Percentiles rank a stretch among this genome's conserved stretches.
Conservation (phyloP, 2,113 vertebrate genomes). For the Mus pahari region DNA sequence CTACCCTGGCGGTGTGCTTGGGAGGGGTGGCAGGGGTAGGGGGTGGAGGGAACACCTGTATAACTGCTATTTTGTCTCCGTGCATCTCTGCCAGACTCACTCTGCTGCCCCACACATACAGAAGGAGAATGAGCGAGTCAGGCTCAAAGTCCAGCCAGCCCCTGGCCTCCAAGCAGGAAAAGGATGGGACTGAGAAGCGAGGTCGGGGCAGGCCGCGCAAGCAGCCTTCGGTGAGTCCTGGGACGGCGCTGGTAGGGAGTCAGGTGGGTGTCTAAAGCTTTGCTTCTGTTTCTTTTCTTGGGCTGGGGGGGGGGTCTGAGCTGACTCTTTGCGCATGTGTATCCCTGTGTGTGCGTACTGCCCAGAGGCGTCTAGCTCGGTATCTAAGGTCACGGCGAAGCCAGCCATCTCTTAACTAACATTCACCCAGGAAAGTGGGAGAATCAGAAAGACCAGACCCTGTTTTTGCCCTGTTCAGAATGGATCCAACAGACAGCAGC, state of each 20-base stretch:
- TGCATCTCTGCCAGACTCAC: constrained; percentile 16
- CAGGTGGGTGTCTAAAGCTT: constrained; percentile 65
- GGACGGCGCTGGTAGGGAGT: constrained; percentile 65
- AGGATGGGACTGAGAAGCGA: constrained; percentile 95
- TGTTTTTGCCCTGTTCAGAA: neutral
- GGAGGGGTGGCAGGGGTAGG: neutral
- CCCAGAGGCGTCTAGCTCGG: neutral
- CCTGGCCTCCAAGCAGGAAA: constrained; percentile 92
- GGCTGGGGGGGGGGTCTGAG: neutral
- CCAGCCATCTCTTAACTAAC: neutral
- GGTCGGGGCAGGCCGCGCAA: constrained; percentile 96
- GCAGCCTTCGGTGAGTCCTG: constrained; percentile 90
- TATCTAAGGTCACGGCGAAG: too few species aligned
- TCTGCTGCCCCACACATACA: neutral
- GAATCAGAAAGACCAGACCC: neutral
- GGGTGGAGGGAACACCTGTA: too few species aligned
- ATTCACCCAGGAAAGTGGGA: neutral
- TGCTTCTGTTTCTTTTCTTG: constrained; percentile 47
- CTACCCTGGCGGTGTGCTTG: neutral
- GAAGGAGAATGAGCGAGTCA: constrained; percentile 93
- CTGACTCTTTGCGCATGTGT: neutral
- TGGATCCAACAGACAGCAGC: neutral
- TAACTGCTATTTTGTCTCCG: neutral
- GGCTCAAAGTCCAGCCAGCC: constrained; percentile 92
- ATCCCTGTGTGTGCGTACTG: neutral